Evolutionary conservation across 2,113 vertebrate genomes (phyloP).

Genomic region (Opisthocomus hoazin): DNA sequence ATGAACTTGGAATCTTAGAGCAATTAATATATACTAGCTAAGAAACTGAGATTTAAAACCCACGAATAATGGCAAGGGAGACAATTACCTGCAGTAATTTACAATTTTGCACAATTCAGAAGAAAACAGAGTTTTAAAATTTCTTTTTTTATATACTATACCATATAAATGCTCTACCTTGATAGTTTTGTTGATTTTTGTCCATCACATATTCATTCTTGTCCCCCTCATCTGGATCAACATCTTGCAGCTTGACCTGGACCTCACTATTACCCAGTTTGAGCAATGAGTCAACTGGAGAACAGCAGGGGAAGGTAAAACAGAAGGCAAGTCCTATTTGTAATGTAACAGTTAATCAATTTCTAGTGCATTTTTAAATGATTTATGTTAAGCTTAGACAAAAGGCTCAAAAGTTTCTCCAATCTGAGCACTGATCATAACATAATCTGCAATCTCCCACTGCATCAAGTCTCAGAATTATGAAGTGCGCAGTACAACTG

Average conservation of each 20-base stretch:
- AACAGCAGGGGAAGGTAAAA: conserved; percentile 23
- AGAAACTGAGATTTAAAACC: not conserved
- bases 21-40: conserved; percentile 2
- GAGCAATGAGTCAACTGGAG: conserved; percentile 67
- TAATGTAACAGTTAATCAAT: not conserved
- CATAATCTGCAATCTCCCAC: not conserved
- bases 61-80: not conserved
- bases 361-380: not conserved
- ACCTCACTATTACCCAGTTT: conserved; percentile 71
- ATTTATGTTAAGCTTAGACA: not conserved
- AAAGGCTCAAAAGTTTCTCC: not conserved
- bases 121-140: not conserved
- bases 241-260: conserved; percentile 73
- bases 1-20: not conserved
- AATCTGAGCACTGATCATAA: not conserved
- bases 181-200: conserved; percentile 73
- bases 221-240: conserved; percentile 71
- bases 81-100: not conserved
- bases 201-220: conserved; percentile 72
- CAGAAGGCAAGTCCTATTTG: not conserved
- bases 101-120: conserved; percentile 19
- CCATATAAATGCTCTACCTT: conserved; percentile 66
- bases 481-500: not conserved
- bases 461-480: not conserved
- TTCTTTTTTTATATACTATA: not conserved